Conservation (phyloP, 92 coral and sea anemone genomes). For the Porites lobata region DNA sequence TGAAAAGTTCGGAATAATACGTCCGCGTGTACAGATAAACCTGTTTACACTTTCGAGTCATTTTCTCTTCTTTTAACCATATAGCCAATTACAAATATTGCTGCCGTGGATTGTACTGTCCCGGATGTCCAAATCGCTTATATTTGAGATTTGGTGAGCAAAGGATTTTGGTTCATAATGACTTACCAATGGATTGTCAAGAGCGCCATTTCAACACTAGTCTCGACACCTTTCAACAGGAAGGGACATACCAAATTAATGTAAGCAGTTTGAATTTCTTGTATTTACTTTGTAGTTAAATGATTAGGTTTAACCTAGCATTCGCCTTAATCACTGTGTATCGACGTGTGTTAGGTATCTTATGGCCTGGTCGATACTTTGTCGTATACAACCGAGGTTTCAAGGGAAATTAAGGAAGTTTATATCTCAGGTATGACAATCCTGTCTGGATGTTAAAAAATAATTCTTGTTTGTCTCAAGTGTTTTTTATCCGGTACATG, state of each 20-base stretch:
- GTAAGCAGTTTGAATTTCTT: conserved; percentile 5
- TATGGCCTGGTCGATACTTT: neutral
- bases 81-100: conserved; percentile 71
- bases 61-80: neutral
- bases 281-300: no score
- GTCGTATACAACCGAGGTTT: neutral
- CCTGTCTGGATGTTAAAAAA: neutral
- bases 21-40: no score
- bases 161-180: conserved; percentile 57
- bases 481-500: no score
- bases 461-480: no score
- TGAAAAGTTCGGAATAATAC: no score
- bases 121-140: conserved; percentile 62
- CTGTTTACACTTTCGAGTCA: no score
- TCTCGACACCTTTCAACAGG: conserved; percentile 59
- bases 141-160: conserved; percentile 46
- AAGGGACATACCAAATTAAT: conserved; percentile 56
- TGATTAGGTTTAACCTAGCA: neutral
- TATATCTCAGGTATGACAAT: conserved; percentile 14
- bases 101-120: conserved; percentile 77
- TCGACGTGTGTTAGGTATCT: neutral
- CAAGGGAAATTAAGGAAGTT: conserved; percentile 18
- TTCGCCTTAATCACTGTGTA: neutral
- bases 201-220: conserved; percentile 41
- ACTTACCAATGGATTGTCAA: conserved; percentile 63